phyloP scores from a whole-genome alignment of 2,113 vertebrate genomes.

The Jaculus jaculus region DNA sequence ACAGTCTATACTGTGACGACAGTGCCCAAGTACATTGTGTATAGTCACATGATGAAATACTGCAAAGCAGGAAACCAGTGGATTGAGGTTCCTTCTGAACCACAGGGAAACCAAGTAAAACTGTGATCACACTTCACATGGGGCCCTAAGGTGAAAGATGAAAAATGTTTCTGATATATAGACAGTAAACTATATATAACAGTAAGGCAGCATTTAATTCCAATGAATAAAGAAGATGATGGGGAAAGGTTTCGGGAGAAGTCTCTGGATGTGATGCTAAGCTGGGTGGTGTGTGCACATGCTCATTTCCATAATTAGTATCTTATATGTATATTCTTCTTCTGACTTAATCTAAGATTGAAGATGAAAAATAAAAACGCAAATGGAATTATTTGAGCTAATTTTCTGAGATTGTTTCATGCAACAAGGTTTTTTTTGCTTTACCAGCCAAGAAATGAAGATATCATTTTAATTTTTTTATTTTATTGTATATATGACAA shows the following conservation, averaged over 20 bases:
- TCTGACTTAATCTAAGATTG: slow-evolving; percentile 14
- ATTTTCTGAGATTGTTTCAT: background rate
- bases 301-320: background rate
- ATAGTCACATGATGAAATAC: background rate
- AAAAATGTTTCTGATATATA: background rate
- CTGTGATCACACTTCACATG: background rate
- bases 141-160: background rate
- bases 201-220: background rate
- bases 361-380: slow-evolving; percentile 38
- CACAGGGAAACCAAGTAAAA: background rate
- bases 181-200: slow-evolving; percentile 3
- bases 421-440: background rate
- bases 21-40: background rate
- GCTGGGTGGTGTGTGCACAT: background rate
- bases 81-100: background rate
- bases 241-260: background rate
- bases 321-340: background rate
- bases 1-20: background rate
- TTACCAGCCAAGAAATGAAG: too few relatives aligned
- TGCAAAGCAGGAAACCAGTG: background rate
- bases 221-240: background rate
- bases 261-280: background rate
- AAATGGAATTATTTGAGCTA: background rate
- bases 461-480: too few relatives aligned
- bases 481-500: too few relatives aligned